Evolutionary conservation across 2,888 invertebrate species (phyloP).

Genomic region (Protophormia terraenovae): DNA sequence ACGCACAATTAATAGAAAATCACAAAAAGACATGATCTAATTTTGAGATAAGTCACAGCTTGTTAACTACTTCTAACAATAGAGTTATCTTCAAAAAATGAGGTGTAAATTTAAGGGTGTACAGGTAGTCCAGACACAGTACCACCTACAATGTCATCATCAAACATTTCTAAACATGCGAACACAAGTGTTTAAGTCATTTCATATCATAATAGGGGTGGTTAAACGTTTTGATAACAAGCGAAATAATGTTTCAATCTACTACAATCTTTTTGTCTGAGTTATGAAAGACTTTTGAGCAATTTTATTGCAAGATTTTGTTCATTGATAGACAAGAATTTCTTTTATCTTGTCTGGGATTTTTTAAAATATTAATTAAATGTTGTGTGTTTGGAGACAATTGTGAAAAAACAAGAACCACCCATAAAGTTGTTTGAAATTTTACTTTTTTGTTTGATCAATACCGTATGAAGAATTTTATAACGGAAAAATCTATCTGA

Average conservation of each 20-base stretch:
- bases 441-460: constrained; percentile 3
- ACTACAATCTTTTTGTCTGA: neutral
- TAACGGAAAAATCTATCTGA: neutral
- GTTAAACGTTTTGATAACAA: constrained; percentile 46
- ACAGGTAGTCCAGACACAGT: constrained; percentile 64
- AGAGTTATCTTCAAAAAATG: constrained; percentile 10
- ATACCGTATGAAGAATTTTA: neutral
- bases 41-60: constrained; percentile 33
- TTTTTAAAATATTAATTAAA: constrained; percentile 7
- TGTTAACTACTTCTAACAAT: neutral
- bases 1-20: constrained; percentile 64
- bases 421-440: neutral
- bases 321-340: constrained; percentile 34
- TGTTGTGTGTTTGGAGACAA: constrained; percentile 6
- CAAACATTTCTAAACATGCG: neutral
- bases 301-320: constrained; percentile 43
- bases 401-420: neutral
- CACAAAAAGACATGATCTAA: constrained; percentile 58
- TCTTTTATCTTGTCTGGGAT: neutral
- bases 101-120: constrained; percentile 59
- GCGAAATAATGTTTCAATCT: constrained; percentile 16
- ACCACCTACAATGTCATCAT: constrained; percentile 59
- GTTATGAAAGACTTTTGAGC: neutral
- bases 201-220: constrained; percentile 39
- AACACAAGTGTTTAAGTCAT: constrained; percentile 35